A percentile compares a stretch with the other conserved stretches of the same genome.
phyloP scores from a whole-genome alignment of 1,140 invertebrate genomes.

The Pectinophora gossypiella region DNA sequence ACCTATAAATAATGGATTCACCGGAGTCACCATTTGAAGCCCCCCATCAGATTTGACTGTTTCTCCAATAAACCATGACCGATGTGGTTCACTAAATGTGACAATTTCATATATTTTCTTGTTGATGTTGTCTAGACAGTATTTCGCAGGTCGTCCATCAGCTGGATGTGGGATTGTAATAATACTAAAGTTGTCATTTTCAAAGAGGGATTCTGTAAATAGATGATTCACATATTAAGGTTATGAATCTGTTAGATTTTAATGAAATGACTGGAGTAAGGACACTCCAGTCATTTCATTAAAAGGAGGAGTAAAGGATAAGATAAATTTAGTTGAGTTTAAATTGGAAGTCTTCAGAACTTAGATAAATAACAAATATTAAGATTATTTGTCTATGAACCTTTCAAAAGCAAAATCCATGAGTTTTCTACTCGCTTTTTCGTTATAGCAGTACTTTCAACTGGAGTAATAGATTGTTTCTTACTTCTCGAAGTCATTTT shows the following conservation, averaged over 20 bases:
- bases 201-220: conserved; percentile 74
- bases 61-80: conserved; percentile 83
- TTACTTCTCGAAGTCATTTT: conserved; percentile 6
- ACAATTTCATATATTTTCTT: conserved; percentile 66
- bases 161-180: conserved; percentile 83
- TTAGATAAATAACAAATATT: no score
- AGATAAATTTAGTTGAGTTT: no score
- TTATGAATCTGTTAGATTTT: no score
- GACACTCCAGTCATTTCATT: no score
- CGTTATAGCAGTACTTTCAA: neutral
- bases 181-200: conserved; percentile 82
- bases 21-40: conserved; percentile 81
- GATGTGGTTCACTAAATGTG: conserved; percentile 79
- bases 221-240: no score
- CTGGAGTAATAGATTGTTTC: neutral
- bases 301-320: no score
- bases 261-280: no score
- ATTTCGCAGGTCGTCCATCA: conserved; percentile 77
- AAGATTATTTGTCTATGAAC: conserved; percentile 61
- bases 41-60: conserved; percentile 85
- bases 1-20: conserved; percentile 84
- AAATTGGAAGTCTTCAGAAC: no score
- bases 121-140: conserved; percentile 76
- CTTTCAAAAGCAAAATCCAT: conserved; percentile 81
- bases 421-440: conserved; percentile 73